Conservation (phyloP, 2,888 invertebrate species). For the Heliconius sara region DNA sequence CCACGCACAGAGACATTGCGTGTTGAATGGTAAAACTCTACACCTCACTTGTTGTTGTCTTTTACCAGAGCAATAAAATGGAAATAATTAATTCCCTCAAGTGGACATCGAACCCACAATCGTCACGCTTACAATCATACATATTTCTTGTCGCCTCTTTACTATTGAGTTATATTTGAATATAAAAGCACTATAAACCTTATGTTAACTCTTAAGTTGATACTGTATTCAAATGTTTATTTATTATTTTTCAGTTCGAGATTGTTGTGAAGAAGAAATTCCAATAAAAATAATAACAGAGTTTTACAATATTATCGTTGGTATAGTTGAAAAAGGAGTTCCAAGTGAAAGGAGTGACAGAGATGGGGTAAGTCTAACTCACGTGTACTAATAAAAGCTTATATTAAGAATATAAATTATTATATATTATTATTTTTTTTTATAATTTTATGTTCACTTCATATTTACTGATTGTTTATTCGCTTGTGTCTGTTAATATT, state of each 20-base stretch:
- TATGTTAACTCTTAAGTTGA: not conserved
- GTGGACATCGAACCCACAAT: not conserved
- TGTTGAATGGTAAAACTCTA: not conserved
- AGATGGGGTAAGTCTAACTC: constrained; percentile 62
- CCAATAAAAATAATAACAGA: constrained; percentile 68
- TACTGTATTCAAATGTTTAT: no score
- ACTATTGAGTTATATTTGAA: not conserved
- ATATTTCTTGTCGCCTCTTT: no score
- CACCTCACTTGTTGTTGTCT: no score
- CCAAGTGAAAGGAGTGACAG: constrained; percentile 63
- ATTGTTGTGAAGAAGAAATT: constrained; percentile 74
- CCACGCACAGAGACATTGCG: not conserved
- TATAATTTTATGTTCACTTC: no score
- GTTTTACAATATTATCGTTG: constrained; percentile 68
- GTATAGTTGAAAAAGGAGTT: constrained; percentile 61
- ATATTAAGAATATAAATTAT: no score
- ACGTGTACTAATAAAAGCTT: no score
- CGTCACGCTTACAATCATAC: not conserved
- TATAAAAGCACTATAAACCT: not conserved
- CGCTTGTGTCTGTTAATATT: no score
- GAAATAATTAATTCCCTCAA: not conserved
- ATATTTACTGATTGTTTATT: no score
- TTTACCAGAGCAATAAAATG: not conserved
- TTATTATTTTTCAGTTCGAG: constrained; percentile 63
- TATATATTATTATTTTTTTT: no score